Conservation (phyloP, 2,113 vertebrate genomes). For the Malurus melanocephalus region DNA sequence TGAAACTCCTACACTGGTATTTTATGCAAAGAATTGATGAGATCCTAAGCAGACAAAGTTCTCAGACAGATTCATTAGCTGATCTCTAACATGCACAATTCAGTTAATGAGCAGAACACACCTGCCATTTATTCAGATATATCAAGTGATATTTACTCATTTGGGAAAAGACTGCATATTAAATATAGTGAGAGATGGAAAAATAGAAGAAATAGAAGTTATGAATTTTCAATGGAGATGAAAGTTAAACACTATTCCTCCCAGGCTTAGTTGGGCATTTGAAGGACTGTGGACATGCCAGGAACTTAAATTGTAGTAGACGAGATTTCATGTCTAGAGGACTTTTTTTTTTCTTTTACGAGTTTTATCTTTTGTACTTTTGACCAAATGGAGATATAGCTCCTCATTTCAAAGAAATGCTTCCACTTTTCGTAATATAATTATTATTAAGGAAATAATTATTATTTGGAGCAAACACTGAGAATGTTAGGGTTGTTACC, state of each 20-base stretch:
- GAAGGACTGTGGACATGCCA: neutral
- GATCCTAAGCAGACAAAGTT: neutral
- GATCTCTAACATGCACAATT: neutral
- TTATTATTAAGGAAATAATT: neutral
- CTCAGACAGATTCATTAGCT: constrained; percentile 19
- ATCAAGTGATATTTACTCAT: neutral
- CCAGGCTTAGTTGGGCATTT: neutral
- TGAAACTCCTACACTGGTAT: neutral
- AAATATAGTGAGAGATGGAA: neutral
- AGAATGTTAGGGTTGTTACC: neutral
- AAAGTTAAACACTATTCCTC: neutral
- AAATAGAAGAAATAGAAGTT: neutral
- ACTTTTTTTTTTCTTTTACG: neutral
- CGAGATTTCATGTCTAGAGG: neutral
- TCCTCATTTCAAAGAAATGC: neutral
- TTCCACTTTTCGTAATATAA: neutral
- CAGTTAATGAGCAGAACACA: neutral
- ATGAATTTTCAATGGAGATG: neutral
- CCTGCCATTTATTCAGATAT: neutral
- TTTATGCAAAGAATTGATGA: constrained; percentile 4
- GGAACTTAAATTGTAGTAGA: neutral
- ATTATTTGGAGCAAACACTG: neutral
- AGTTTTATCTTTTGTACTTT: neutral
- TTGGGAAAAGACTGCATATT: neutral
- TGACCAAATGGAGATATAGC: neutral